Percentiles rank a stretch among this genome's conserved stretches.
These are phyloP conservation scores for Labeo rohita DNA, from an alignment of 2,113 vertebrate species.

Conservation along the genomic window DNA sequence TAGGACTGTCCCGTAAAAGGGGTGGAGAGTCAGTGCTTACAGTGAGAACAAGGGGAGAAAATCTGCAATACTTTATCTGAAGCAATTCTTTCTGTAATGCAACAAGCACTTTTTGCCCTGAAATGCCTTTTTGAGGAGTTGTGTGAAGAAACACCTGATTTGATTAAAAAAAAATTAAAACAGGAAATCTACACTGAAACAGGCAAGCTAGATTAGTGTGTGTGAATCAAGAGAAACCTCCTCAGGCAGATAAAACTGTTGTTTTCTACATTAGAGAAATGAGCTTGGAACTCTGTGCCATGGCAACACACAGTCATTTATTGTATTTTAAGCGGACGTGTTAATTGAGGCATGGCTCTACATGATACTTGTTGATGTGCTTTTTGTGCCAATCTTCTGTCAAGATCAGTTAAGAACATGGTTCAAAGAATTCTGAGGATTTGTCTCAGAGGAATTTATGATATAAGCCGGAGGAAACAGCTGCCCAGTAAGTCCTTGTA, in stretches of 20 bases:
- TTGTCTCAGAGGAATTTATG: slow-evolving; percentile 4
- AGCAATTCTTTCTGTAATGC: neutral
- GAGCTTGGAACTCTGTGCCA: neutral
- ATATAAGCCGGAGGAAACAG: neutral
- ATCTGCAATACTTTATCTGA: neutral
- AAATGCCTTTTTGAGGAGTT: neutral
- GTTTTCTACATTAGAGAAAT: neutral
- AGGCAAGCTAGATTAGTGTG: neutral
- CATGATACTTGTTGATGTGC: neutral
- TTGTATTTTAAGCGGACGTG: neutral
- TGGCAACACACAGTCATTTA: slow-evolving; percentile 8
- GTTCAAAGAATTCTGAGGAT: slow-evolving; percentile 8
- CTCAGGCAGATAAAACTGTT: neutral
- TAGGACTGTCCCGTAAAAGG: slow-evolving; percentile 28
- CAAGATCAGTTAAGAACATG: neutral
- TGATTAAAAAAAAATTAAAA: neutral
- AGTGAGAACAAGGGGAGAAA: neutral
- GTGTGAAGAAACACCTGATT: neutral
- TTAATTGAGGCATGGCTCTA: neutral
- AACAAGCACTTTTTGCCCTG: neutral
- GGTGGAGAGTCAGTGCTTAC: neutral
- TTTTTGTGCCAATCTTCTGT: neutral
- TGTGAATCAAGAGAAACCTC: neutral
- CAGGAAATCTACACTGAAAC: neutral
- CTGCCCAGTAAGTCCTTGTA: neutral